These are phyloP conservation scores for Paguma larvata DNA, from an alignment of 2,797 vertebrate genomes.

Conservation along the genomic window DNA sequence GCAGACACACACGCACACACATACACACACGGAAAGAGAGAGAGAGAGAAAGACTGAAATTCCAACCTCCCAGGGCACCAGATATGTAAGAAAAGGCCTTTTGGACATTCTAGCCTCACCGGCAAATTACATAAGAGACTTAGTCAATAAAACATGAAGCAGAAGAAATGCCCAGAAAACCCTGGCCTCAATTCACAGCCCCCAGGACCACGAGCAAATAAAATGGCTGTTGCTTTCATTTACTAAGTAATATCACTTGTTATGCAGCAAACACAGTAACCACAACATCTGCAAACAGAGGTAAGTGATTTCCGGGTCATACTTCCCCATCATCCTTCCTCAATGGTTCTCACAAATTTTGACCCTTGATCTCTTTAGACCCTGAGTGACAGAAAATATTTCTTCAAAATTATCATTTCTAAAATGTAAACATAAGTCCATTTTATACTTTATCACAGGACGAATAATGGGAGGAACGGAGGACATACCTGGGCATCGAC, in stretches of 20 bases:
- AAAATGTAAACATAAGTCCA: background rate
- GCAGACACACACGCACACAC: background rate
- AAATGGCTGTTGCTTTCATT: background rate
- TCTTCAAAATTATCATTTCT: conserved; percentile 4
- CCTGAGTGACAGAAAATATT: background rate
- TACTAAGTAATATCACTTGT: background rate
- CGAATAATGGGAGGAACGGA: background rate
- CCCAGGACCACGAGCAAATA: background rate
- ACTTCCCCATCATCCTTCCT: background rate
- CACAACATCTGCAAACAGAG: background rate
- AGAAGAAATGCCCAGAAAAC: background rate
- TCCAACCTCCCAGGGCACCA: background rate
- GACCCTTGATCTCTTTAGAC: background rate
- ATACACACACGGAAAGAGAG: background rate
- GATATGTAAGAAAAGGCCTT: background rate
- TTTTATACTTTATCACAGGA: conserved; percentile 13
- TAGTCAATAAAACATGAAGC: background rate
- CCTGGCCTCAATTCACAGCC: background rate
- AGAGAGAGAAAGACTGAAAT: background rate
- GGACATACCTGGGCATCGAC: conserved; percentile 93
- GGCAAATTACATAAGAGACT: background rate
- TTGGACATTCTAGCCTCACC: background rate
- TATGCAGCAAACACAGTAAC: background rate
- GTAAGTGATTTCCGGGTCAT: background rate
- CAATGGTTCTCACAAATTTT: background rate